Percentiles rank a stretch among this genome's conserved stretches.
phyloP scores from a whole-genome alignment of 1,140 invertebrate species.

The Lucilia sericata region DNA sequence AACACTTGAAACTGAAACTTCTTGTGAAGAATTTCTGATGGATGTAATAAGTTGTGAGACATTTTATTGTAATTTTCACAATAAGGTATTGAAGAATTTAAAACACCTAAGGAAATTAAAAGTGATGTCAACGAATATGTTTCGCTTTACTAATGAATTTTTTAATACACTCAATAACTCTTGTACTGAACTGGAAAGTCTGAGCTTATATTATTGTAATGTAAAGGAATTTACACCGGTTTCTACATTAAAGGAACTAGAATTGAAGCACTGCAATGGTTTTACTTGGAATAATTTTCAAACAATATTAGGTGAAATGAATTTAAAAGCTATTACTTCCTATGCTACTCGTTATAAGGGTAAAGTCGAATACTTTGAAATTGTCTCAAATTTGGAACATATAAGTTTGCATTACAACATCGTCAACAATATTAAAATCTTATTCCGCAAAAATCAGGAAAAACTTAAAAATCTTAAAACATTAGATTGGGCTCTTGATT shows the following conservation, averaged over 20 bases:
- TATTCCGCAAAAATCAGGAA: background rate
- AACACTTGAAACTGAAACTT: background rate
- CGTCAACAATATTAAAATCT: background rate
- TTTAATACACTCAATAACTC: background rate
- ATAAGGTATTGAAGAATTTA: background rate
- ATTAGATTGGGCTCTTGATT: background rate
- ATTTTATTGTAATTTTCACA: background rate
- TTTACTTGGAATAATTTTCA: slow-evolving; percentile 3
- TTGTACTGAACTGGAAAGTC: background rate
- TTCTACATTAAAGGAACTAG: background rate
- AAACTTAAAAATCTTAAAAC: background rate
- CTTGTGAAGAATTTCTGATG: background rate
- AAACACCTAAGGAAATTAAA: background rate
- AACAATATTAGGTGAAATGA: background rate
- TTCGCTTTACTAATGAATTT: background rate
- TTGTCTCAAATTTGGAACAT: background rate
- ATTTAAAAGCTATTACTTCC: background rate
- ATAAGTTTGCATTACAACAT: background rate
- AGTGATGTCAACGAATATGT: background rate
- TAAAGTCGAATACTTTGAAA: background rate
- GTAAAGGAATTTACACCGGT: background rate
- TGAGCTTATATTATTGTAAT: background rate
- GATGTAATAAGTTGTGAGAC: background rate
- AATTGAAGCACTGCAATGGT: background rate
- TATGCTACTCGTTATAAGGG: background rate